A percentile compares a stretch with the other conserved stretches of the same genome.
Conservation (phyloP, 2,113 vertebrate genomes). For the Nycticryphes semicollaris region DNA sequence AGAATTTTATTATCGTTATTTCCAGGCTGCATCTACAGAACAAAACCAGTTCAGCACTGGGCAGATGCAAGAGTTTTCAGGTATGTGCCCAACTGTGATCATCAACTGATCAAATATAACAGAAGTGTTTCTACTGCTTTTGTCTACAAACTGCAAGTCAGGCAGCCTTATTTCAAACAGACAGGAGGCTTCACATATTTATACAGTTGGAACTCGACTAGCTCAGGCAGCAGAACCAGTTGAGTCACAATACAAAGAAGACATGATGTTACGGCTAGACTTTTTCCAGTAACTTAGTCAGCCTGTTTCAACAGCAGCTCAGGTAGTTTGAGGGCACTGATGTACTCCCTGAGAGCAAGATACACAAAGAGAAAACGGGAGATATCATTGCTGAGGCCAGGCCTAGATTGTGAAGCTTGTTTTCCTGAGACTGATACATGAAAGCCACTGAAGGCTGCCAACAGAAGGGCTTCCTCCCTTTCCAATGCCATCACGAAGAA, state of each 20-base stretch:
- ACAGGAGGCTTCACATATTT: not conserved
- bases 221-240: conserved; percentile 52
- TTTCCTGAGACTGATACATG: not conserved
- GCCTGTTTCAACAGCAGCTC: not conserved
- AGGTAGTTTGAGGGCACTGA: not conserved
- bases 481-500: not conserved
- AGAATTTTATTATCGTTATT: not conserved
- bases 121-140: not conserved
- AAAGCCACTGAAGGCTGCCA: not conserved
- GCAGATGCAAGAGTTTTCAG: not conserved
- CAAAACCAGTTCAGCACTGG: not conserved
- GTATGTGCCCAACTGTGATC: not conserved
- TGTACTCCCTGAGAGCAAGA: not conserved
- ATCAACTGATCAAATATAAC: not conserved
- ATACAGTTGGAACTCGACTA: not conserved
- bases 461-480: not conserved
- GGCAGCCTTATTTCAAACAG: not conserved
- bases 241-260: not conserved
- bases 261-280: not conserved
- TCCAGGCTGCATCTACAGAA: not conserved
- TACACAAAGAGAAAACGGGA: not conserved
- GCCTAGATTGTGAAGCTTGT: not conserved
- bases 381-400: not conserved
- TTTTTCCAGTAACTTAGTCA: not conserved
- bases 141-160: not conserved